These are phyloP conservation scores for Peromyscus melanophrys DNA, from an alignment of 2,797 vertebrate genomes.

Conservation along the genomic window DNA sequence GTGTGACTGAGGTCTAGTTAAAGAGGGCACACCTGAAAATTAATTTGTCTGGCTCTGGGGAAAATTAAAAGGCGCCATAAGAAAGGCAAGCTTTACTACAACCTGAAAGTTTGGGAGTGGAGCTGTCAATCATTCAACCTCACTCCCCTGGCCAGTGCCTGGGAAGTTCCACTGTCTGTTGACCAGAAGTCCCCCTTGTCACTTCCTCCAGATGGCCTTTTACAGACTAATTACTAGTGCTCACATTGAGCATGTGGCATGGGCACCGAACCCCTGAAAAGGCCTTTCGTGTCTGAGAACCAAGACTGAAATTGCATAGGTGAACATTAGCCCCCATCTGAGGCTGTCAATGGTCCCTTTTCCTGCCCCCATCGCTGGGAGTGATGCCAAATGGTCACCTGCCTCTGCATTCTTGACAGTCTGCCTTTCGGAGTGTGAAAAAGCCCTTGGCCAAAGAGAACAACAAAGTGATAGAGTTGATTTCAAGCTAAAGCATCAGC, in stretches of 20 bases:
- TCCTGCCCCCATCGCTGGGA: not conserved
- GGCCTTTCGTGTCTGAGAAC: not conserved
- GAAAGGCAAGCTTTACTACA: not conserved
- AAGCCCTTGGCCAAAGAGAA: not conserved
- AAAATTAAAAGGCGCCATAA: not conserved
- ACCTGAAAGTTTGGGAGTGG: not conserved
- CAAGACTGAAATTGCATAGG: not conserved
- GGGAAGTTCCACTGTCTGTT: not conserved
- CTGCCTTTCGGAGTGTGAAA: not conserved
- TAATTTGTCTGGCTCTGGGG: not conserved
- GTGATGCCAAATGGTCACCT: not conserved
- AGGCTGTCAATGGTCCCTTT: not conserved
- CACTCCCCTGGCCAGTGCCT: not conserved
- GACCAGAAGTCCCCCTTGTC: not conserved
- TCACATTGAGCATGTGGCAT: not conserved
- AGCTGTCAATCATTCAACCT: not conserved
- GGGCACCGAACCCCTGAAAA: not conserved
- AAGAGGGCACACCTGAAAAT: not conserved
- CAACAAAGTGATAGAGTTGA: not conserved
- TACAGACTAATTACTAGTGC: fast-evolving
- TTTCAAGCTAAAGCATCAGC: not conserved
- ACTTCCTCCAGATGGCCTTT: not conserved
- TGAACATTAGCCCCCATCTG: not conserved
- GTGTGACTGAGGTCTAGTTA: not conserved
- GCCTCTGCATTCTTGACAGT: not conserved